Evolutionary conservation across 2,888 invertebrate species (phyloP), one percentile per base, ranked within the genome.

Genomic region (Andricus curvator): DNA sequence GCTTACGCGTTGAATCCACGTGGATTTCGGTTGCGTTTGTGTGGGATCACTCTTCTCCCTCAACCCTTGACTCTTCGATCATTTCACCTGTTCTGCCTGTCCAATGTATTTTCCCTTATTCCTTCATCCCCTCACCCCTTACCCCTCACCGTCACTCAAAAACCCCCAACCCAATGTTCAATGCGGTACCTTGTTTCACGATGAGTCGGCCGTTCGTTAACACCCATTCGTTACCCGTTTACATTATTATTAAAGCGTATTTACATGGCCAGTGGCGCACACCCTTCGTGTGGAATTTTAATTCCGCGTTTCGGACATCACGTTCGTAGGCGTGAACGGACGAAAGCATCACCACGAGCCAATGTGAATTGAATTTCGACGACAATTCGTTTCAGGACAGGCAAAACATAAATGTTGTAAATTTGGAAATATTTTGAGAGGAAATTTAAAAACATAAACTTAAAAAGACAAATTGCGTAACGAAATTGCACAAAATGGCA

Each of bases 241-340:
- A 89, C 88, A 90, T 90, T 89, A 90, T 91, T 91, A 89, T 89
- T 91, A 90, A 90, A 89, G 88, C 89, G 88, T 88, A 89, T 91
- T 91, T 89, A 91, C 90, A 90, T 88, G 88, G 86, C 83, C 85
- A 88, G 86, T 88, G 85, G 84, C 82, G 84, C 79, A 84, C 79
- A 84, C 76, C 84, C 85, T 86, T 85, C 83, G 82, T 48, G 70
- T 80, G 87, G 89, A 90, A 90, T 90, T 90, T 90, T 89, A 90
- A 90, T 90, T 88, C 86, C 82, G 81, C 78, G 79, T 64, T 65
- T 44, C 78, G 81, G 78, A 77, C 79, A 81, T 84, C 84, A 82
- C 83, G 83, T 81, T 82, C 77, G 80, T 48, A 79, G 62, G 51
- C 33, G 65, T 79, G 48, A 74, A 56, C 51, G 20, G 56, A 33